A percentile compares a stretch with the other conserved stretches of the same genome.
Evolutionary conservation across 2,888 invertebrate species (phyloP).

Genomic region (Laothoe populi): DNA sequence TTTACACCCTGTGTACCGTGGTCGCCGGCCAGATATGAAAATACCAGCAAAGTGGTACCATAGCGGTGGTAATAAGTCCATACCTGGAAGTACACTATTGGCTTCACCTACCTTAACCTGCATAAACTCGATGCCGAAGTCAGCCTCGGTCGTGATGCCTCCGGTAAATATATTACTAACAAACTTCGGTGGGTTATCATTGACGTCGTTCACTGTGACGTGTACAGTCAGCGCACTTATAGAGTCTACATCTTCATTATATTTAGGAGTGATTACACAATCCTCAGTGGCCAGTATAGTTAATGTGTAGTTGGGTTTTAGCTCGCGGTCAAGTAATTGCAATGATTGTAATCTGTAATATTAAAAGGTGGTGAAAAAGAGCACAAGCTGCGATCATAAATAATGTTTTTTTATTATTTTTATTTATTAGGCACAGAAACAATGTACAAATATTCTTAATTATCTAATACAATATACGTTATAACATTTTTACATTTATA

Average conservation of each 20-base stretch:
- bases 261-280: constrained; percentile 86
- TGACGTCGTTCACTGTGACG: constrained; percentile 91
- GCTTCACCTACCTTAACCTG: constrained; percentile 87
- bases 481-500: no score
- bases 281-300: constrained; percentile 93
- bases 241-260: constrained; percentile 85
- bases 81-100: not conserved
- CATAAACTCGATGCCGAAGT: constrained; percentile 95
- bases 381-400: not conserved
- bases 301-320: constrained; percentile 87
- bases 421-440: no score
- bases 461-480: no score
- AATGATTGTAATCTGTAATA: constrained; percentile 59
- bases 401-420: no score
- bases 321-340: constrained; percentile 91
- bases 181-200: constrained; percentile 96
- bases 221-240: constrained; percentile 89
- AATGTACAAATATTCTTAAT: no score
- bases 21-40: no score
- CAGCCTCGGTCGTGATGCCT: constrained; percentile 96
- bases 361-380: not conserved
- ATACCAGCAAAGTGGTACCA: no score
- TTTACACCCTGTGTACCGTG: no score
- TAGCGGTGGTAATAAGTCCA: no score
- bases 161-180: constrained; percentile 93